phyloP scores from a whole-genome alignment of 2,888 invertebrate genomes.

The Epinotia ramella region DNA sequence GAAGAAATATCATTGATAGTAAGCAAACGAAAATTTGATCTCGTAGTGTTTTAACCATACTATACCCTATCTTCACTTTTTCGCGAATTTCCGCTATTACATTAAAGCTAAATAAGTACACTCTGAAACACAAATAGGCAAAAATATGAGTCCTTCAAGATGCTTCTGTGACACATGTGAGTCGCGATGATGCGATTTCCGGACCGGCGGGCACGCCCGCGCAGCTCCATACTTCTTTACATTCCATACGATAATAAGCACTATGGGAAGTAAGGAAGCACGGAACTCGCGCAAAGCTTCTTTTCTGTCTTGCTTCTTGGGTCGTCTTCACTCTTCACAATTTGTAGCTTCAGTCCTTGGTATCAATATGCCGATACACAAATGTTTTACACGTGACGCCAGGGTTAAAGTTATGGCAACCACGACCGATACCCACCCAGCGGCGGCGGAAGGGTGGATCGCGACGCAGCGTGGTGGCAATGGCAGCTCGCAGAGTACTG shows the following conservation, averaged over 20 bases:
- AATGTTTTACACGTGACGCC: conserved; percentile 58
- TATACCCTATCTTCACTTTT: conserved; percentile 22
- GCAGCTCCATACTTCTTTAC: conserved; percentile 98
- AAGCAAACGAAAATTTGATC: not conserved
- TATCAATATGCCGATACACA: conserved; percentile 17
- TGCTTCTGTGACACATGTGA: conserved; percentile 61
- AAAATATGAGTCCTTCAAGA: conserved; percentile 55
- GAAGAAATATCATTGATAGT: not conserved
- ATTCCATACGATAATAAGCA: conserved; percentile 95
- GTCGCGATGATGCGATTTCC: conserved; percentile 60
- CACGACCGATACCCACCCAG: conserved; percentile 56
- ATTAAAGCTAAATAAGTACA: conserved; percentile 37
- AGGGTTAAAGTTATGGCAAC: conserved; percentile 56
- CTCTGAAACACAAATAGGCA: conserved; percentile 49
- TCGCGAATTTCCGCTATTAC: conserved; percentile 14
- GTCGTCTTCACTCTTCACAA: conserved; percentile 66
- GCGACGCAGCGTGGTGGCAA: conserved; percentile 80
- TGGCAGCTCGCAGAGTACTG: conserved; percentile 81
- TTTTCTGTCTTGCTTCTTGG: conserved; percentile 40
- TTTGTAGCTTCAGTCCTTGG: conserved; percentile 12
- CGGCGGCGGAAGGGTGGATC: conserved; percentile 66
- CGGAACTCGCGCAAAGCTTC: conserved; percentile 90
- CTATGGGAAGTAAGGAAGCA: conserved; percentile 99
- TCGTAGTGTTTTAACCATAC: not conserved
- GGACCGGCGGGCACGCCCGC: conserved; percentile 76